A percentile compares a stretch with the other conserved stretches of the same genome.
These are phyloP conservation scores for Limanda limanda DNA, from an alignment of 2,113 vertebrate genomes.

Conservation along the genomic window DNA sequence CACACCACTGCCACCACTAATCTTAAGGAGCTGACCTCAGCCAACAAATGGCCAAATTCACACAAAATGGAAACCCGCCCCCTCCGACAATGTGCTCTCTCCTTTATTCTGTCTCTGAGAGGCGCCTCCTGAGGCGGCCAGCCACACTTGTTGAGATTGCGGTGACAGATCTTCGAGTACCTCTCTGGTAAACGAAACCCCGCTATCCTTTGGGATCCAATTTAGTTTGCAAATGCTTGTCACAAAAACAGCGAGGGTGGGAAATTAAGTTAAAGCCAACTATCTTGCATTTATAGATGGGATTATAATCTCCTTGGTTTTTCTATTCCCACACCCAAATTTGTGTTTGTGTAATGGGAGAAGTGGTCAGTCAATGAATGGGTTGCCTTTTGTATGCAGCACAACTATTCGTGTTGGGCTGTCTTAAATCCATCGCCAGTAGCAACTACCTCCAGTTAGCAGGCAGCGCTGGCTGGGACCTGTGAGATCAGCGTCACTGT, in stretches of 20 bases:
- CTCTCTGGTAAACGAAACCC: slow-evolving; percentile 73
- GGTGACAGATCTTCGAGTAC: slow-evolving; percentile 71
- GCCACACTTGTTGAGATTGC: slow-evolving; percentile 69
- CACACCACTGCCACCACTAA: slow-evolving; percentile 59
- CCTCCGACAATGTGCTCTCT: slow-evolving; percentile 54
- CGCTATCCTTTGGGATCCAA: slow-evolving; percentile 67
- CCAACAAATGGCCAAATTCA: slow-evolving; percentile 82
- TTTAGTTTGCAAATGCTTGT: slow-evolving; percentile 58
- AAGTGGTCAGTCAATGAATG: slow-evolving; percentile 38
- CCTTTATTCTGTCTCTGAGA: slow-evolving; percentile 68
- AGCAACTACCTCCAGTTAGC: slow-evolving; percentile 40
- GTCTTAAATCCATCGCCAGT: slow-evolving; percentile 46
- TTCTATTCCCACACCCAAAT: slow-evolving; percentile 63
- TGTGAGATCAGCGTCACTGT: slow-evolving; percentile 77
- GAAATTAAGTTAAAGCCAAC: slow-evolving; percentile 69
- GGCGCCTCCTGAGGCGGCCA: slow-evolving; percentile 63
- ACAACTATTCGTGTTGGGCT: slow-evolving; percentile 30
- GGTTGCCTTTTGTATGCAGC: slow-evolving; percentile 25
- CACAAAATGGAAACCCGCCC: slow-evolving; percentile 70
- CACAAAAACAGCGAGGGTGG: slow-evolving; percentile 76
- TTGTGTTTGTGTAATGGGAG: slow-evolving; percentile 23
- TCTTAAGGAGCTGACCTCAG: slow-evolving; percentile 76
- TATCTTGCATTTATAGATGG: slow-evolving; percentile 70
- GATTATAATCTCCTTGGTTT: slow-evolving; percentile 61
- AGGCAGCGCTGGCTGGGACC: slow-evolving; percentile 61